phyloP scores from a whole-genome alignment of 2,888 invertebrate species.

The Eumerus sabulonum region DNA sequence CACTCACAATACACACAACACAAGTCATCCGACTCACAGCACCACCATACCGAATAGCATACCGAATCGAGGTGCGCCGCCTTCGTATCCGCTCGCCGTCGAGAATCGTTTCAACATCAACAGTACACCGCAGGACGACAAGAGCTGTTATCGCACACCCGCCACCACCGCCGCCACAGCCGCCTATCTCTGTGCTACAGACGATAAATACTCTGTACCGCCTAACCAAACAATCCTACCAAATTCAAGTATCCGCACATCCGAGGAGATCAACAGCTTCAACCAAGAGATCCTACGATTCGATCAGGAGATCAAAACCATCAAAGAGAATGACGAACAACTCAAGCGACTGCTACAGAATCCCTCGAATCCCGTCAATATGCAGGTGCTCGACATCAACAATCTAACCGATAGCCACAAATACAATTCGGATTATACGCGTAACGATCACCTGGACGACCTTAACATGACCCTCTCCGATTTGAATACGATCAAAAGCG shows the following conservation, averaged over 20 bases:
- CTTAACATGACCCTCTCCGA: conserved; percentile 65
- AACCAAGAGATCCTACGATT: conserved; percentile 60
- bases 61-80: conserved; percentile 48
- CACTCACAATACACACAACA: neutral
- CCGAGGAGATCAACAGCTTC: conserved; percentile 62
- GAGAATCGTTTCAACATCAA: conserved; percentile 70
- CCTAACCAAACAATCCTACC: conserved; percentile 66
- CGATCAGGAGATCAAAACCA: conserved; percentile 62
- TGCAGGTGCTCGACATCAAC: conserved; percentile 60
- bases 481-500: conserved; percentile 62
- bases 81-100: conserved; percentile 77
- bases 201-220: conserved; percentile 66
- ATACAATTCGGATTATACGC: conserved; percentile 62
- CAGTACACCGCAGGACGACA: conserved; percentile 59
- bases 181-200: conserved; percentile 62
- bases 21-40: conserved; percentile 71
- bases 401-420: conserved; percentile 55
- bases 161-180: conserved; percentile 30
- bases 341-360: conserved; percentile 55
- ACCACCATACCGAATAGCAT: conserved; percentile 70
- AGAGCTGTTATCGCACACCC: conserved; percentile 29
- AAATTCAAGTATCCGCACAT: conserved; percentile 64
- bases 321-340: conserved; percentile 62
- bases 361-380: conserved; percentile 49
- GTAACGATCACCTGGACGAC: conserved; percentile 63